Percentiles rank a stretch among this genome's conserved stretches.
Evolutionary conservation across 2,888 invertebrate genomes (phyloP).

Genomic region (Nymphalis c-album): DNA sequence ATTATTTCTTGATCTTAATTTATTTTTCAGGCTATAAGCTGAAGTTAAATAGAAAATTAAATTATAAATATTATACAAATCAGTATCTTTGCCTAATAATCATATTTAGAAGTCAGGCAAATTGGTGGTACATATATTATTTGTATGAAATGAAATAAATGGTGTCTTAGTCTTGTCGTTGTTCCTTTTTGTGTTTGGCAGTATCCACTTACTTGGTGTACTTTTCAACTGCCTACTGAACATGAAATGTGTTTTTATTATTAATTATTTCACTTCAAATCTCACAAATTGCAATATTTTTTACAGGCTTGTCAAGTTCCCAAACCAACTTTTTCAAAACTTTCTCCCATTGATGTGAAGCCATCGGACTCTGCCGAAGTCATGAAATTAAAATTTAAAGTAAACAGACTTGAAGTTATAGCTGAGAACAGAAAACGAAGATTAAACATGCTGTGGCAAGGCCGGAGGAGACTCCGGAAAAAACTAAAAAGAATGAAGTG

Average conservation of each 20-base stretch:
- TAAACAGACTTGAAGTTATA: constrained; percentile 59
- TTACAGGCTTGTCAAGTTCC: constrained; percentile 60
- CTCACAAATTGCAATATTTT: background rate
- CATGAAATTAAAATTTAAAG: constrained; percentile 59
- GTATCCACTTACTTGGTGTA: too few species aligned
- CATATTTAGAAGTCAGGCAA: too few species aligned
- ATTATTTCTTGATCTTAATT: too few species aligned
- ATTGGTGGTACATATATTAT: too few species aligned
- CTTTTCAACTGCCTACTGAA: too few species aligned
- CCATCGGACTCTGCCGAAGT: constrained; percentile 61
- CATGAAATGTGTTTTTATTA: background rate
- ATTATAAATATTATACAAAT: too few species aligned
- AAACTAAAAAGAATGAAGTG: constrained; percentile 58
- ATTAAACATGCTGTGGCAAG: constrained; percentile 60
- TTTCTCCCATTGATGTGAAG: constrained; percentile 51
- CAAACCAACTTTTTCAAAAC: constrained; percentile 56
- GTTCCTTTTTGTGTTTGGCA: too few species aligned
- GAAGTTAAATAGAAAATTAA: too few species aligned
- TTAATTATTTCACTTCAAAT: background rate
- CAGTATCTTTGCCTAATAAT: too few species aligned
- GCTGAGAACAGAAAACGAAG: constrained; percentile 59
- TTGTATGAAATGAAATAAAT: too few species aligned
- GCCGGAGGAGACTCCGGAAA: constrained; percentile 51
- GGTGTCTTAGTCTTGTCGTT: too few species aligned
- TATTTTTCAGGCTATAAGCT: too few species aligned